phyloP scores from a whole-genome alignment of 2,113 vertebrate species.

The Bos indicus region DNA sequence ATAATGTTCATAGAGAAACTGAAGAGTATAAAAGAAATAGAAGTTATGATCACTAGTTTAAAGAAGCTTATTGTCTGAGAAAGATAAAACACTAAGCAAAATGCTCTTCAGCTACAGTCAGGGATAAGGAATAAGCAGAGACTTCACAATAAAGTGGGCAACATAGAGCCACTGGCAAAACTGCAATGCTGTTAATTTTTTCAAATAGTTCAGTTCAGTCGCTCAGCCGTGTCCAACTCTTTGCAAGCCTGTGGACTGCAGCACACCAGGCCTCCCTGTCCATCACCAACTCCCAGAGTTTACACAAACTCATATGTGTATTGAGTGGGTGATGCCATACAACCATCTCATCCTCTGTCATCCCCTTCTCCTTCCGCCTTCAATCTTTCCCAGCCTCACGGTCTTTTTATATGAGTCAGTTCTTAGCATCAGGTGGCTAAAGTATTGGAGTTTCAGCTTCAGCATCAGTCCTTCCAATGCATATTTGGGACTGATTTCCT shows the following conservation, averaged over 20 bases:
- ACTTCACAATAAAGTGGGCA: background rate
- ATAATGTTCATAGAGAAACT: background rate
- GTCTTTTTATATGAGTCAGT: background rate
- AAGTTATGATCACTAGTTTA: background rate
- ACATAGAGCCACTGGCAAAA: background rate
- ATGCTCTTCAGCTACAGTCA: background rate
- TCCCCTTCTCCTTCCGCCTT: background rate
- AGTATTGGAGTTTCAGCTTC: background rate
- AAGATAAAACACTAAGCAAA: background rate
- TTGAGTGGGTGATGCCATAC: background rate
- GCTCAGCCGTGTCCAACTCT: background rate
- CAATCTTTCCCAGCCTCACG: background rate
- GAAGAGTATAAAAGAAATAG: background rate
- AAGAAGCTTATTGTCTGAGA: background rate
- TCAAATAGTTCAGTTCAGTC: background rate
- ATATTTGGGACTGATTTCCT: background rate
- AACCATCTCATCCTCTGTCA: background rate
- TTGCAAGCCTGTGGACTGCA: background rate
- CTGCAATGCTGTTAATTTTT: conserved; percentile 35
- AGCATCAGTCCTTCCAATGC: background rate
- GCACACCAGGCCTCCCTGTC: background rate
- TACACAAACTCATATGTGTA: background rate
- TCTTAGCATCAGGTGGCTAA: background rate
- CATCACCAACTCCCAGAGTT: background rate
- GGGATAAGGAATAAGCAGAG: background rate